A percentile compares a stretch with the other conserved stretches of the same genome.
These are phyloP conservation scores for Phasia obesa DNA, from an alignment of 2,888 invertebrate genomes.

Conservation along the genomic window DNA sequence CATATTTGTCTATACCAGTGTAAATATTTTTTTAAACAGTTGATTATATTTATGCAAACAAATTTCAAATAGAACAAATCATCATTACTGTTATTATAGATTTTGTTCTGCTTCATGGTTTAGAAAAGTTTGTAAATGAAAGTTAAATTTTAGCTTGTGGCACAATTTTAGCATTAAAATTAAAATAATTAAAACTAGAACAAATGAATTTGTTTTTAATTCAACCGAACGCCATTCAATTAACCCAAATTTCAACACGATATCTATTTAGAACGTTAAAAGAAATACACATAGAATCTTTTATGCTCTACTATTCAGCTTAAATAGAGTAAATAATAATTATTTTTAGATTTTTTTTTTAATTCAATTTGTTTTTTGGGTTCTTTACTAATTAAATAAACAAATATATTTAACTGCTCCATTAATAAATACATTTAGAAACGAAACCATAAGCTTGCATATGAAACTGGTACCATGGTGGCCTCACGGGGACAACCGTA, in stretches of 20 bases:
- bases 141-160: conserved; percentile 9
- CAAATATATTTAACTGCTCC: too few species aligned
- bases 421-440: too few species aligned
- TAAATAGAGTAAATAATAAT: too few species aligned
- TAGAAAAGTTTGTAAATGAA: conserved; percentile 57
- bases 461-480: too few species aligned
- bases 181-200: conserved; percentile 32
- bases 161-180: not conserved
- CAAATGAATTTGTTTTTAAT: conserved; percentile 26
- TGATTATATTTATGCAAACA: too few species aligned
- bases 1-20: too few species aligned
- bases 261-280: not conserved
- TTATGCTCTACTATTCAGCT: conserved; percentile 7
- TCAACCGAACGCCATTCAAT: not conserved
- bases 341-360: too few species aligned
- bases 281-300: conserved; percentile 6
- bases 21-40: too few species aligned
- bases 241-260: conserved; percentile 16
- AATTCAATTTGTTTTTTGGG: too few species aligned
- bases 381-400: too few species aligned
- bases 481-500: too few species aligned
- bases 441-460: too few species aligned
- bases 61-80: not conserved
- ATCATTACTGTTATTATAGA: not conserved
- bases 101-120: conserved; percentile 58